A percentile compares a stretch with the other conserved stretches of the same genome.
Conservation (phyloP, 2,797 vertebrate species). For the Gallinago solitaria region DNA sequence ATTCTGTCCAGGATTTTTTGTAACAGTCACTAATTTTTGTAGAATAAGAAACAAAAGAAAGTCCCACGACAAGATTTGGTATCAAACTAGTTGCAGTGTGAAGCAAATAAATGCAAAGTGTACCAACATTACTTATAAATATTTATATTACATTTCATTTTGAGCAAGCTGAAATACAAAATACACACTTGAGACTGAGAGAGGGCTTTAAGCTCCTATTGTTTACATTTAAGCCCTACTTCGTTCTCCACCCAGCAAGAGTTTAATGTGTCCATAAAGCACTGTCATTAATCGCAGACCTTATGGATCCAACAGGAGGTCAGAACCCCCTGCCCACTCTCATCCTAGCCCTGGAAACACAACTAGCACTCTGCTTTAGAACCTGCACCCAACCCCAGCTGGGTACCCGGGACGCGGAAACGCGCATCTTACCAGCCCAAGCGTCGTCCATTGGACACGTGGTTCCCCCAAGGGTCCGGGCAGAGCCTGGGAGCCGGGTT, state of each 20-base stretch:
- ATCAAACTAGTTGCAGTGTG: background rate
- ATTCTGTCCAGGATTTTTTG: background rate
- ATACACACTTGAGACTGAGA: background rate
- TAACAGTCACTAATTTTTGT: background rate
- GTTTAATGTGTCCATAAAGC: background rate
- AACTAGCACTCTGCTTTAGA: background rate
- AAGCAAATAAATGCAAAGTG: background rate
- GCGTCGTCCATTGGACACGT: constrained; percentile 69
- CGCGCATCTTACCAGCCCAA: constrained; percentile 82
- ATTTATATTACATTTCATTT: background rate
- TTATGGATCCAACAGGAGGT: background rate
- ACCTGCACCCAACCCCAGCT: background rate
- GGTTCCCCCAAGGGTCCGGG: constrained; percentile 40
- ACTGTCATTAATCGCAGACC: background rate
- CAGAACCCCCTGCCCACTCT: background rate
- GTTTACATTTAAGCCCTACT: background rate
- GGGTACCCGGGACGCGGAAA: background rate
- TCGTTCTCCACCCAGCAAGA: background rate
- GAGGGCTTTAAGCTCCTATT: background rate
- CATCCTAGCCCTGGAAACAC: background rate
- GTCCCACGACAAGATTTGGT: background rate
- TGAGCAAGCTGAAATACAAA: background rate
- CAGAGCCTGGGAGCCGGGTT: no score
- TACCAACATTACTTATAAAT: background rate
- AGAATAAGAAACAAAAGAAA: background rate